Conservation (phyloP, 2,113 vertebrate species). For the Ciconia maguari region DNA sequence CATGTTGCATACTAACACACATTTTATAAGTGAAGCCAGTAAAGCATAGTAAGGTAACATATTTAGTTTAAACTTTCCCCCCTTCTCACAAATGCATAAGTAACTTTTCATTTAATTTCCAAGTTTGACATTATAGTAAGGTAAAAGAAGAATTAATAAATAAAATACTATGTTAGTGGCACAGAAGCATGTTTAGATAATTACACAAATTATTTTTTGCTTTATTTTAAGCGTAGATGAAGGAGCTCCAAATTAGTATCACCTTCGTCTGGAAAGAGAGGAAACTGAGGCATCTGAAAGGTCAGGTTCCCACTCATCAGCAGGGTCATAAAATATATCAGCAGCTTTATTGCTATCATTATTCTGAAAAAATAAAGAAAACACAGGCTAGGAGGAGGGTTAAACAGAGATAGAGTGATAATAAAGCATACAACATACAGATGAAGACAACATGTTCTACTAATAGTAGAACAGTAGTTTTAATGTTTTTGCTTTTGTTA, state of each 20-base stretch:
- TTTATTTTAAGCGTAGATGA: not conserved
- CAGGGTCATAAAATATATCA: conserved; percentile 89
- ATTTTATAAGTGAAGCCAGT: not conserved
- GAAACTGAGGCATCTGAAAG: conserved; percentile 77
- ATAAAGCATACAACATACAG: not conserved
- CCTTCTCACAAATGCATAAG: not conserved
- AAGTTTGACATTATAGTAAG: not conserved
- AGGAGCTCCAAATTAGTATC: conserved; percentile 22
- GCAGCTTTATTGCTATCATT: conserved; percentile 77
- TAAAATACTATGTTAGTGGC: not conserved
- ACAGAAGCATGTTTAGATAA: not conserved
- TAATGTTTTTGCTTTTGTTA: not conserved
- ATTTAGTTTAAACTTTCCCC: not conserved
- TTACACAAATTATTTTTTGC: not conserved
- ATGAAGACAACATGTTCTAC: not conserved
- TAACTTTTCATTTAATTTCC: not conserved
- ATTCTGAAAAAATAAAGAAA: conserved; percentile 70
- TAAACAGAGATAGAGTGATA: not conserved
- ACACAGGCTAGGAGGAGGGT: not conserved
- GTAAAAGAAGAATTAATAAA: not conserved
- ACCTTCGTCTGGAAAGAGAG: conserved; percentile 89
- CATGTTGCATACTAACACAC: not conserved
- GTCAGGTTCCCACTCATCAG: conserved; percentile 96
- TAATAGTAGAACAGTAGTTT: not conserved
- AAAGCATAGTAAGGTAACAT: not conserved